Conservation (phyloP, 53 echinoderm and acorn worm species). For the Arbacia lixula region DNA sequence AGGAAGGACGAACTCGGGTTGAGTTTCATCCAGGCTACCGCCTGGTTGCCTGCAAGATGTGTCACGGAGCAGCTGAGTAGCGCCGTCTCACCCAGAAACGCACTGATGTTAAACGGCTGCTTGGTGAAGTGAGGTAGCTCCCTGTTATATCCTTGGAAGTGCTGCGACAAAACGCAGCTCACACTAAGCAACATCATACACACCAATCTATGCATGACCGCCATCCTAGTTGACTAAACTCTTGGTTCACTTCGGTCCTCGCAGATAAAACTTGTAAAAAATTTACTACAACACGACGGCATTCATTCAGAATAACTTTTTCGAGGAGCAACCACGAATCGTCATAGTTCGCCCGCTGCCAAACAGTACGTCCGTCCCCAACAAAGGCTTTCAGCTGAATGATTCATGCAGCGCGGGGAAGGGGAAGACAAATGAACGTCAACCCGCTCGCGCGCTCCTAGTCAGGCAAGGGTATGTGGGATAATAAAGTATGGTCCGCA, state of each 20-base stretch:
- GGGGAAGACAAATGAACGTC: constrained; percentile 5
- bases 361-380: not conserved
- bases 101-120: constrained; percentile 17
- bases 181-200: not conserved
- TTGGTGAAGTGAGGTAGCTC: constrained; percentile 32
- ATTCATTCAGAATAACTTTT: not conserved
- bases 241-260: too few relatives aligned
- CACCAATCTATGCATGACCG: not conserved
- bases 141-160: not conserved
- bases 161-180: constrained; percentile 10
- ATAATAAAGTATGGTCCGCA: too few relatives aligned
- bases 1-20: constrained; percentile 61
- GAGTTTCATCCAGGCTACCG: constrained; percentile 78
- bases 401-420: not conserved
- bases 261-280: too few relatives aligned
- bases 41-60: constrained; percentile 62
- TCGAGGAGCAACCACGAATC: not conserved
- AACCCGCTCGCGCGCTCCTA: not conserved
- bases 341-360: not conserved
- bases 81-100: constrained; percentile 57
- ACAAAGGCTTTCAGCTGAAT: constrained; percentile 15
- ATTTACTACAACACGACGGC: too few relatives aligned
- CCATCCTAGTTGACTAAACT: constrained; percentile 20
- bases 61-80: constrained; percentile 65
- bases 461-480: too few relatives aligned